A percentile compares a stretch with the other conserved stretches of the same genome.
phyloP scores from a whole-genome alignment of 2,797 vertebrate species.

The Nannoperca obscura region DNA sequence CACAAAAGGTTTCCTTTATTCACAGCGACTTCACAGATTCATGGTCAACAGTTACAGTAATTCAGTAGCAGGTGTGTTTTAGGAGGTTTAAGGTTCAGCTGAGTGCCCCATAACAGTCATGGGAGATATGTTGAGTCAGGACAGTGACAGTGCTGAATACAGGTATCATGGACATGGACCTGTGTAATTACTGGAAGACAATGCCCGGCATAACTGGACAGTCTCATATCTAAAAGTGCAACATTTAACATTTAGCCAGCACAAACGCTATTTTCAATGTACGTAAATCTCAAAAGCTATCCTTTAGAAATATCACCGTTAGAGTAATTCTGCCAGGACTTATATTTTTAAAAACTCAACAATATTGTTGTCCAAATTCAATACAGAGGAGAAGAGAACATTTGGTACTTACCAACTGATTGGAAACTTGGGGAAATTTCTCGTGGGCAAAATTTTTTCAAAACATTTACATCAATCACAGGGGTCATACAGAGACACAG shows the following conservation, averaged over 20 bases:
- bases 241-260: constrained; percentile 60
- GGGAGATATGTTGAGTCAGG: constrained; percentile 70
- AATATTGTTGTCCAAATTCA: constrained; percentile 11
- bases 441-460: constrained; percentile 13
- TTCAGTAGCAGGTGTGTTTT: constrained; percentile 71
- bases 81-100: constrained; percentile 63
- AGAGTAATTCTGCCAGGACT: constrained; percentile 30
- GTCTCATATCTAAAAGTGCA: constrained; percentile 76
- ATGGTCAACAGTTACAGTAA: constrained; percentile 79
- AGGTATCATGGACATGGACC: constrained; percentile 34
- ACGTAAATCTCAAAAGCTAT: constrained; percentile 20
- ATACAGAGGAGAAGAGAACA: constrained; percentile 6
- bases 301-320: constrained; percentile 31
- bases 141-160: constrained; percentile 48
- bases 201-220: constrained; percentile 43
- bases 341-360: constrained; percentile 2
- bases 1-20: constrained; percentile 74
- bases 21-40: constrained; percentile 79
- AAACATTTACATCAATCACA: constrained; percentile 53
- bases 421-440: constrained; percentile 34
- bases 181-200: constrained; percentile 56
- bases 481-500: constrained; percentile 47
- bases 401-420: constrained; percentile 58
- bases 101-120: constrained; percentile 67
- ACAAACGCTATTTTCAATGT: constrained; percentile 5